Conservation (phyloP, 30 jellyfish, hydroid and myxozoan genomes). For the Turritopsis dohrnii region DNA sequence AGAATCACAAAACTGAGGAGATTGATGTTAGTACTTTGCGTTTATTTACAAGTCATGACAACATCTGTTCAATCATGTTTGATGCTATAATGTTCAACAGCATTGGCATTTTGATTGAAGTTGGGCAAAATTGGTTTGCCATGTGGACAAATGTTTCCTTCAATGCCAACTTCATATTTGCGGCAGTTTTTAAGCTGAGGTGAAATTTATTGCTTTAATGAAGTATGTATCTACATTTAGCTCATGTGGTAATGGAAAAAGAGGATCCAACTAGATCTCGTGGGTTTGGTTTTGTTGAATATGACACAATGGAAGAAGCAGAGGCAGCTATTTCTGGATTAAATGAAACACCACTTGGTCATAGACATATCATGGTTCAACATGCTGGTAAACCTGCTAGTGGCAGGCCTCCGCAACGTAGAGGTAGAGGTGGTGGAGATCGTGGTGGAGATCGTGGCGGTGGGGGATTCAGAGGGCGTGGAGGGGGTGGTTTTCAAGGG, state of each 20-base stretch:
- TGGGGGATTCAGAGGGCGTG: constrained; percentile 68
- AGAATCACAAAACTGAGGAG: too few relatives aligned
- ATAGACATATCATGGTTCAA: constrained; percentile 46
- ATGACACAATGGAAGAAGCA: constrained; percentile 37
- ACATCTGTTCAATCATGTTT: too few relatives aligned
- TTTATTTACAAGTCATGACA: too few relatives aligned
- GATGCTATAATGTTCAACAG: too few relatives aligned
- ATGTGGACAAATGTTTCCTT: too few relatives aligned
- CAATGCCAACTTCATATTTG: too few relatives aligned
- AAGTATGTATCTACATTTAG: constrained; percentile 9
- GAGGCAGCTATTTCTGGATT: constrained; percentile 43
- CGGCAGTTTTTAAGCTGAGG: too few relatives aligned
- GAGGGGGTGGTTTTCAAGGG: constrained; percentile 40
- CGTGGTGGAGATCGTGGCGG: constrained; percentile 61
- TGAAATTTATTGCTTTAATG: too few relatives aligned
- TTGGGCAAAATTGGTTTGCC: too few relatives aligned
- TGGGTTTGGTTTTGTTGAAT: constrained; percentile 44
- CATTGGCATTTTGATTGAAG: too few relatives aligned
- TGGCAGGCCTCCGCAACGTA: constrained; percentile 43
- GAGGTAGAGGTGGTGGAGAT: constrained; percentile 67
- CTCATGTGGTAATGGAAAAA: constrained; percentile 48
- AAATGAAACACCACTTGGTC: constrained; percentile 43
- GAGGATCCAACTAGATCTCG: constrained; percentile 38
- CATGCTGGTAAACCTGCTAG: constrained; percentile 50
- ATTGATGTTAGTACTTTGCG: too few relatives aligned